Conservation (phyloP, 2,113 vertebrate genomes). For the Ivindomyrus marchei region DNA sequence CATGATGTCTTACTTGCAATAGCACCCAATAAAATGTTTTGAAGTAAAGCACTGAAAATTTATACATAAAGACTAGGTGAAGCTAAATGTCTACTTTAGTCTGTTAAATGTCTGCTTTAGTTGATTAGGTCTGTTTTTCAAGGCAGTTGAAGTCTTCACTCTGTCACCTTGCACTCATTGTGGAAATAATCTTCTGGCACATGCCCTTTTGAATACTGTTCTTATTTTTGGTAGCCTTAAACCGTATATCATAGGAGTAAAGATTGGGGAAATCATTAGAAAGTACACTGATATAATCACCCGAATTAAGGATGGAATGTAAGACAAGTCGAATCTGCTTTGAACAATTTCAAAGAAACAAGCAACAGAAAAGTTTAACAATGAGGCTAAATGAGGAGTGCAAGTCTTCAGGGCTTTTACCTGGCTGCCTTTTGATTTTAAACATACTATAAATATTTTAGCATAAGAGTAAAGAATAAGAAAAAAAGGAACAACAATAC, state of each 20-base stretch:
- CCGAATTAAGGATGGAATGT: neutral
- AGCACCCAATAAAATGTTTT: neutral
- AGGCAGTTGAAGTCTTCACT: neutral
- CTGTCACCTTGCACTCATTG: neutral
- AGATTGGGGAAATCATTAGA: constrained; percentile 22
- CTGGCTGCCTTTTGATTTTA: constrained; percentile 1
- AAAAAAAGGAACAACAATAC: neutral
- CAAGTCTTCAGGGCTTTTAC: constrained; percentile 18
- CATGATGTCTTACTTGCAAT: neutral
- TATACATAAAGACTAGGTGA: neutral
- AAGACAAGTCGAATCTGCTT: constrained; percentile 20
- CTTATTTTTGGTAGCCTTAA: neutral
- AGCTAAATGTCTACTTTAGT: neutral
- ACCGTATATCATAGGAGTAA: constrained; percentile 21
- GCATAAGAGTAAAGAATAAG: constrained; percentile 18
- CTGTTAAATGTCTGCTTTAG: neutral
- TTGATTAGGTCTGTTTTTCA: neutral
- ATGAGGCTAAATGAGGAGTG: constrained; percentile 9
- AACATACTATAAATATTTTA: constrained; percentile 8
- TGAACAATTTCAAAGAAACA: constrained; percentile 14
- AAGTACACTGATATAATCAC: constrained; percentile 19
- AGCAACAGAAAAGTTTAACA: neutral
- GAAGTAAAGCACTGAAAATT: neutral
- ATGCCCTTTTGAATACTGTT: neutral
- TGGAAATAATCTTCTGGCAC: neutral